phyloP scores from a whole-genome alignment of 2,888 invertebrate genomes.

The Drosophila siamana region DNA sequence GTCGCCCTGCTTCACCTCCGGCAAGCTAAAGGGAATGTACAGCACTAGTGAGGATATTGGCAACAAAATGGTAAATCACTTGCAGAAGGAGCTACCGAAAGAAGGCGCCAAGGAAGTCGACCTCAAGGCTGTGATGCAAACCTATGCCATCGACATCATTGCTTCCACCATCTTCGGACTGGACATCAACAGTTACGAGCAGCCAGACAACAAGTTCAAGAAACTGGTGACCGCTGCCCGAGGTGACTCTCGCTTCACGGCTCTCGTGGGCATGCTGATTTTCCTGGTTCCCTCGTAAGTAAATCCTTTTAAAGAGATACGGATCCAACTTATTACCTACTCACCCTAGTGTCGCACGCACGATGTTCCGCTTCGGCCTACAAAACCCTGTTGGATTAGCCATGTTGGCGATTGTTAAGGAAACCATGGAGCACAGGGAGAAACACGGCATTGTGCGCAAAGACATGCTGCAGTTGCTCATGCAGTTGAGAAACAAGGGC shows the following conservation, averaged over 20 bases:
- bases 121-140: slow-evolving; percentile 80
- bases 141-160: slow-evolving; percentile 85
- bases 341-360: slow-evolving; percentile 53
- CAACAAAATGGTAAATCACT: slow-evolving; percentile 86
- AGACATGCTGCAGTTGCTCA: slow-evolving; percentile 86
- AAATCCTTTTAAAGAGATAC: no score
- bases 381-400: slow-evolving; percentile 71
- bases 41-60: slow-evolving; percentile 87
- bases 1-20: slow-evolving; percentile 89
- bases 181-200: slow-evolving; percentile 82
- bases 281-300: slow-evolving; percentile 81
- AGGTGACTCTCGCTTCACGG: slow-evolving; percentile 26
- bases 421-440: slow-evolving; percentile 85
- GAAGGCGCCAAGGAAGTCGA: slow-evolving; percentile 85
- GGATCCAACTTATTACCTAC: not conserved
- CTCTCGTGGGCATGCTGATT: slow-evolving; percentile 54
- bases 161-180: slow-evolving; percentile 85
- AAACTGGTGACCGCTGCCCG: slow-evolving; percentile 55
- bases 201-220: slow-evolving; percentile 82
- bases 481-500: slow-evolving; percentile 84
- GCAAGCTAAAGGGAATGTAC: slow-evolving; percentile 89
- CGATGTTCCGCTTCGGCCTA: slow-evolving; percentile 63
- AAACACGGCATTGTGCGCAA: slow-evolving; percentile 83
- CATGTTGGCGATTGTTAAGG: slow-evolving; percentile 84
- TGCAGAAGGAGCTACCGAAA: slow-evolving; percentile 80